phyloP scores from a whole-genome alignment of 2,888 invertebrate species.

The Phorcus lineatus region DNA sequence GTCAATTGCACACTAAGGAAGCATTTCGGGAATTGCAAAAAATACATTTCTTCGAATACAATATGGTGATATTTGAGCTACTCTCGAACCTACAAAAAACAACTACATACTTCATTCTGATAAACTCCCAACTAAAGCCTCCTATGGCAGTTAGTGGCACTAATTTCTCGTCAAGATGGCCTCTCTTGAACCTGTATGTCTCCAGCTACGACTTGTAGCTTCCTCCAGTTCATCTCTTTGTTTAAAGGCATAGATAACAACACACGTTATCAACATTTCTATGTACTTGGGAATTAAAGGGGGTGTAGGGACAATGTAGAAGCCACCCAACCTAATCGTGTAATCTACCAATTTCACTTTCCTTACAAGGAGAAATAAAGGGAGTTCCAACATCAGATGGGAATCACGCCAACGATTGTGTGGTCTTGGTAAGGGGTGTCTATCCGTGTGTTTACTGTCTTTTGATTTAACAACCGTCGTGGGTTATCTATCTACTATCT shows the following conservation, averaged over 20 bases:
- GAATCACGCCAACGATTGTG: constrained; percentile 6
- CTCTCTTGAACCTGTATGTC: too few relatives aligned
- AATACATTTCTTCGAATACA: too few relatives aligned
- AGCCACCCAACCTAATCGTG: neutral
- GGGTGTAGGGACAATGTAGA: neutral
- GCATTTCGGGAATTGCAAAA: too few relatives aligned
- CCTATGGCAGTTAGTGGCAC: neutral
- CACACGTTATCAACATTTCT: neutral
- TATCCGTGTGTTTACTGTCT: neutral
- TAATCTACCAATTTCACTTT: constrained; percentile 9
- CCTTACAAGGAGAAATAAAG: neutral
- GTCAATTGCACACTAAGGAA: too few relatives aligned
- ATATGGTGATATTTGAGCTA: too few relatives aligned
- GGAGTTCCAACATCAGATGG: neutral
- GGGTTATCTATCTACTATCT: neutral
- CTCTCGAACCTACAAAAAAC: too few relatives aligned
- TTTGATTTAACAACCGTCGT: neutral
- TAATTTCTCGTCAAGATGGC: neutral
- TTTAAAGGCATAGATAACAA: neutral
- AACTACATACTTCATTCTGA: neutral
- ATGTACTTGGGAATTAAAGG: neutral
- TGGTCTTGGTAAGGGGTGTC: neutral
- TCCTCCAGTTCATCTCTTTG: neutral
- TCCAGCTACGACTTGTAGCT: too few relatives aligned
- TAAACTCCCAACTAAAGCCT: neutral